Evolutionary conservation across 2,797 vertebrate genomes (phyloP).

Genomic region (Myotis findleyi): DNA sequence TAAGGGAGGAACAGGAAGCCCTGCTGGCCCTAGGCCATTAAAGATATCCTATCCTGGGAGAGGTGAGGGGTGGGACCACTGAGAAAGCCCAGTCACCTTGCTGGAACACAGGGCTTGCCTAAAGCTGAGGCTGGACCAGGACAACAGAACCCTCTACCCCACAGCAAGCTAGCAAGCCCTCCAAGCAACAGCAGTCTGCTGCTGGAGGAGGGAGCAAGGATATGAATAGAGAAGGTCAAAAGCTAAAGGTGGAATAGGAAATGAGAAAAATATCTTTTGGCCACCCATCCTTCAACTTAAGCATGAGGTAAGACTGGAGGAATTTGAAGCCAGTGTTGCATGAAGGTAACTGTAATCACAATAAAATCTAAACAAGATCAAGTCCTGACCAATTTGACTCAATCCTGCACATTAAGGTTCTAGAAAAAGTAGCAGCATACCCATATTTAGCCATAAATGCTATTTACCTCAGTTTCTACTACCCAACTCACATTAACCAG

Average conservation of each 20-base stretch:
- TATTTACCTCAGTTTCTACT: constrained; percentile 1
- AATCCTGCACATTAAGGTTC: background rate
- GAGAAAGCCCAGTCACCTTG: background rate
- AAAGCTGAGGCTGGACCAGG: background rate
- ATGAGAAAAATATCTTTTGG: background rate
- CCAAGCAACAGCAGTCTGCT: background rate
- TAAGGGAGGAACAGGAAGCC: background rate
- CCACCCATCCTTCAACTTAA: background rate
- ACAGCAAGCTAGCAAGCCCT: background rate
- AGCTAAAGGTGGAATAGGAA: background rate
- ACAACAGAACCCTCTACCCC: background rate
- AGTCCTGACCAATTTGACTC: background rate
- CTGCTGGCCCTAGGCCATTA: background rate
- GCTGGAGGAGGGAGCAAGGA: background rate
- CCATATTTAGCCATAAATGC: background rate
- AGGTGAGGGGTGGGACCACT: background rate
- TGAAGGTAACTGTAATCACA: background rate
- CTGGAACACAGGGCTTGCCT: background rate
- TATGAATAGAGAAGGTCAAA: background rate
- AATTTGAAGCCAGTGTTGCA: background rate
- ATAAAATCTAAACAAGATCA: constrained; percentile 23
- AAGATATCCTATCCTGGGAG: background rate
- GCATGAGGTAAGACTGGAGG: background rate
- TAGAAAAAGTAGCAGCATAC: background rate
- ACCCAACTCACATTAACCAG: background rate